A percentile compares a stretch with the other conserved stretches of the same genome.
Evolutionary conservation across 2,113 vertebrate species (phyloP).

Genomic region (Pavo muticus): DNA sequence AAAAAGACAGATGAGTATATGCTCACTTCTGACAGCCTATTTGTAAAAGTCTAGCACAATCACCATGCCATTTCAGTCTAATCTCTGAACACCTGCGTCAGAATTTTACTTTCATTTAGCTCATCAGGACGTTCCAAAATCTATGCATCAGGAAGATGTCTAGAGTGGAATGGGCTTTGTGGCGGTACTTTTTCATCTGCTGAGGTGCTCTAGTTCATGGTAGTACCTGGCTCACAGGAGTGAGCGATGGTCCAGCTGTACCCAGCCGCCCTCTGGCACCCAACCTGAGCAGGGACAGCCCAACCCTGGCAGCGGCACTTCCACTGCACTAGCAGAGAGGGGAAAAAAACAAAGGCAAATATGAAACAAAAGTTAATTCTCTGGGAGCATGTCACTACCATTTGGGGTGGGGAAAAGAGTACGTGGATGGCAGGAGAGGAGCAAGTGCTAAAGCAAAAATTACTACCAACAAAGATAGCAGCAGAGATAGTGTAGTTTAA

Average conservation of each 20-base stretch:
- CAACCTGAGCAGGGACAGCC: background rate
- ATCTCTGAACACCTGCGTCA: background rate
- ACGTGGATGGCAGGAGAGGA: background rate
- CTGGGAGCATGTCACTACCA: background rate
- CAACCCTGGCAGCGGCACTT: background rate
- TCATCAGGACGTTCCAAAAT: background rate
- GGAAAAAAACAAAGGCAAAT: background rate
- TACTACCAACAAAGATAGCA: constrained; percentile 3
- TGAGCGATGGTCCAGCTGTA: background rate
- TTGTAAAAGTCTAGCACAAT: background rate
- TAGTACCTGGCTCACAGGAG: background rate
- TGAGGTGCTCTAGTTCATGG: background rate
- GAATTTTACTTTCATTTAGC: background rate
- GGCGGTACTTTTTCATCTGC: background rate
- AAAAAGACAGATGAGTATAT: background rate
- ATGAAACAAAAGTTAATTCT: background rate
- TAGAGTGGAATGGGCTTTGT: background rate
- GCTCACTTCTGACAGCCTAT: background rate
- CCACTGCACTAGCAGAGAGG: background rate
- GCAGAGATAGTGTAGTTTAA: constrained; percentile 39
- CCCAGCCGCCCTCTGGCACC: background rate
- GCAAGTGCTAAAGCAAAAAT: background rate
- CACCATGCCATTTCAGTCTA: background rate
- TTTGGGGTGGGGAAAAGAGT: background rate
- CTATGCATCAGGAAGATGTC: background rate